These are phyloP conservation scores for Oegoconia quadripuncta DNA, from an alignment of 2,888 invertebrate species.

Conservation along the genomic window DNA sequence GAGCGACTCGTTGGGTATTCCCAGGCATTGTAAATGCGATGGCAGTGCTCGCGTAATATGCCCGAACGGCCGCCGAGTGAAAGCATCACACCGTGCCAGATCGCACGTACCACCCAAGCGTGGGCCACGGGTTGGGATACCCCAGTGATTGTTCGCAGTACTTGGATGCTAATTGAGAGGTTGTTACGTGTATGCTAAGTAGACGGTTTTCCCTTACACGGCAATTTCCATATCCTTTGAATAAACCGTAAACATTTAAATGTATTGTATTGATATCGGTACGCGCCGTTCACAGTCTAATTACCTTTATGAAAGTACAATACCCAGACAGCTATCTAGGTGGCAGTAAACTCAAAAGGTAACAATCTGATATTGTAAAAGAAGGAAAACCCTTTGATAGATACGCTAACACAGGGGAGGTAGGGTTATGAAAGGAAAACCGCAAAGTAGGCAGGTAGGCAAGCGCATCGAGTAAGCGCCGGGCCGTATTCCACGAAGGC, in stretches of 20 bases:
- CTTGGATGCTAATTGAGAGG: conserved; percentile 23
- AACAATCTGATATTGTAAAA: too few relatives aligned
- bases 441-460: conserved; percentile 20
- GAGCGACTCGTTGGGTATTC: conserved; percentile 50
- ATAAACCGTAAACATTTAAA: not conserved
- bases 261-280: too few relatives aligned
- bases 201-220: conserved; percentile 28
- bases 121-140: too few relatives aligned
- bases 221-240: conserved; percentile 17
- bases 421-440: conserved; percentile 32
- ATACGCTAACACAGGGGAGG: not conserved
- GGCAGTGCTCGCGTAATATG: conserved; percentile 38
- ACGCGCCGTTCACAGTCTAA: too few relatives aligned
- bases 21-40: conserved; percentile 33
- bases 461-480: not conserved
- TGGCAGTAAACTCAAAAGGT: too few relatives aligned
- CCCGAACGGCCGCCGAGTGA: conserved; percentile 42
- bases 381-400: too few relatives aligned
- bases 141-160: conserved; percentile 31
- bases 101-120: conserved; percentile 5
- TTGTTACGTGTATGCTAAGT: conserved; percentile 34
- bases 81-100: conserved; percentile 33
- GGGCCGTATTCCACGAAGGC: conserved; percentile 2
- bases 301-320: too few relatives aligned
- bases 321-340: too few relatives aligned